Evolutionary conservation across 2,113 vertebrate genomes (phyloP).

Genomic region (Xenopus borealis): DNA sequence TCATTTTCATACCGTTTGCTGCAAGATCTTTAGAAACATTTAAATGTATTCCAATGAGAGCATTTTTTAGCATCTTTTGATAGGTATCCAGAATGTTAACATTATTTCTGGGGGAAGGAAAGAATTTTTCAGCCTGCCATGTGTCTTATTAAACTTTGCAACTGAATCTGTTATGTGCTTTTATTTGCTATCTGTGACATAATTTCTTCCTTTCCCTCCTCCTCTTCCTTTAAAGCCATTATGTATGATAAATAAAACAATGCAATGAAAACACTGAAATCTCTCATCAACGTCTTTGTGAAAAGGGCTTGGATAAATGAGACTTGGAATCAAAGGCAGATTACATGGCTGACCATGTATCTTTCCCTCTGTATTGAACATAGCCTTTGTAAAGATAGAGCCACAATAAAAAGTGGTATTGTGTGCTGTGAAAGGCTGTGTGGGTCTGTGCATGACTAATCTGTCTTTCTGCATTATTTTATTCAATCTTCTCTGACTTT

Average conservation of each 20-base stretch:
- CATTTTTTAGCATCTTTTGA: constrained; percentile 45
- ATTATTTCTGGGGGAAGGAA: constrained; percentile 30
- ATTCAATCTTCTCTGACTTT: constrained; percentile 99
- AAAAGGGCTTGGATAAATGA: constrained; percentile 98
- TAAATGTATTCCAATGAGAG: constrained; percentile 40
- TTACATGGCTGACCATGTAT: constrained; percentile 99
- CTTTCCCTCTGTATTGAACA: constrained; percentile 98
- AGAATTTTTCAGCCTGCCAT: constrained; percentile 10
- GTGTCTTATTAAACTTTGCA: constrained; percentile 64
- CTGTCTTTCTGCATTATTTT: constrained; percentile 99
- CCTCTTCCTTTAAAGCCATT: constrained; percentile 60
- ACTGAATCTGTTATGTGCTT: constrained; percentile 65
- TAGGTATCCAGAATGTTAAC: constrained; percentile 42
- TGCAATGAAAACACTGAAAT: constrained; percentile 80
- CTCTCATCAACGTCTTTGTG: constrained; percentile 98
- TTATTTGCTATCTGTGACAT: constrained; percentile 67
- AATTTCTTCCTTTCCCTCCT: constrained; percentile 52
- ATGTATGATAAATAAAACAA: constrained; percentile 82
- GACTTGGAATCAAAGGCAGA: constrained; percentile 97
- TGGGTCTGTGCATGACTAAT: constrained; percentile 99
- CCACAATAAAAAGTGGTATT: constrained; percentile 99
- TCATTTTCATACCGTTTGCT: constrained; percentile 40
- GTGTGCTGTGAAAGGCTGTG: constrained; percentile 94
- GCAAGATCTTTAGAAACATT: neutral
- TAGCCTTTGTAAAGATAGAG: constrained; percentile 97